Percentiles rank a stretch among this genome's conserved stretches.
Conservation (phyloP, 1,140 invertebrate species). For the Saccostrea echinata region DNA sequence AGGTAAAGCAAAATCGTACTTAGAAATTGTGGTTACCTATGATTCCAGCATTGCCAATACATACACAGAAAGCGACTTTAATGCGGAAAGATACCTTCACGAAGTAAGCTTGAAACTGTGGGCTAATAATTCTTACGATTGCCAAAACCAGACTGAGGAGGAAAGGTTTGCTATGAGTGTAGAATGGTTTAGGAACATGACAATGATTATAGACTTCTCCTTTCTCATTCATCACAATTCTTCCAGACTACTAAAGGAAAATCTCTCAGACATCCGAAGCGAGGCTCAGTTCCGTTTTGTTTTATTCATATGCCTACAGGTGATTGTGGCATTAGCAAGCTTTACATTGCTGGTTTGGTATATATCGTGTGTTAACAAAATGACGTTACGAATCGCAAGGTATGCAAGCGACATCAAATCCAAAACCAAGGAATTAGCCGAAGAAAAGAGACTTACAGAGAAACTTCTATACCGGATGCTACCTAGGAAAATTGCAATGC, state of each 20-base stretch:
- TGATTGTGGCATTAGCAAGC: background rate
- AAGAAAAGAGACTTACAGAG: conserved; percentile 27
- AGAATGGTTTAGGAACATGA: conserved; percentile 32
- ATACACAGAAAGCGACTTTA: background rate
- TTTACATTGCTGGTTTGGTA: conserved; percentile 15
- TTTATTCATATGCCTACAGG: conserved; percentile 2
- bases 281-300: background rate
- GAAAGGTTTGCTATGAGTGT: background rate
- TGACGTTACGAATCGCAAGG: background rate
- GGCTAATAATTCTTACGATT: background rate
- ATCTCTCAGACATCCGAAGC: background rate
- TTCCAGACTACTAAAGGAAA: background rate
- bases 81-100: background rate
- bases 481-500: conserved; percentile 10
- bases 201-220: background rate
- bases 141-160: background rate
- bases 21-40: background rate
- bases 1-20: conserved; percentile 1
- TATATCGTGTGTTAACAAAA: background rate
- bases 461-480: conserved; percentile 33
- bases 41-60: background rate
- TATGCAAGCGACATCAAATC: conserved; percentile 15
- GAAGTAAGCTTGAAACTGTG: background rate
- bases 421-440: conserved; percentile 18
- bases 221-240: background rate